Percentiles rank a stretch among this genome's conserved stretches.
These are phyloP conservation scores for Dermochelys coriacea DNA, from an alignment of 2,797 vertebrate species.

Conservation along the genomic window DNA sequence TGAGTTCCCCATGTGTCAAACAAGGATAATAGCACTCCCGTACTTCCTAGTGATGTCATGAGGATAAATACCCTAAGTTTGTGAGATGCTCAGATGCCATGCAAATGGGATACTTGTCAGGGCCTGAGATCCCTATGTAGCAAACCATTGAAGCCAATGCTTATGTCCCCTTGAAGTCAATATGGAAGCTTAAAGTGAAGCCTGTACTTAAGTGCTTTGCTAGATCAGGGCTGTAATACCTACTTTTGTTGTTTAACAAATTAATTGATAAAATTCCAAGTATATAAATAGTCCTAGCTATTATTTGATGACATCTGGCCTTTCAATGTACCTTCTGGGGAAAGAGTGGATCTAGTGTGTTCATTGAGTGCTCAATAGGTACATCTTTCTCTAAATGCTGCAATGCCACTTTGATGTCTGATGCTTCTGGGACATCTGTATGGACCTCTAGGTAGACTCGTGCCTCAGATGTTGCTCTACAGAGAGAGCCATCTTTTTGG, in stretches of 20 bases:
- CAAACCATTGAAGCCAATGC: background rate
- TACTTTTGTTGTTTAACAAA: background rate
- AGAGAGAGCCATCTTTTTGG: constrained; percentile 20
- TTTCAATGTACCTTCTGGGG: background rate
- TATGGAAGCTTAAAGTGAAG: background rate
- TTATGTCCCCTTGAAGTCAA: background rate
- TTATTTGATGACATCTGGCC: background rate
- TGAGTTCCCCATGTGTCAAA: too few species aligned
- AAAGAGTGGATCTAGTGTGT: background rate
- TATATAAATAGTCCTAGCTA: background rate
- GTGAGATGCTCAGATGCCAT: background rate
- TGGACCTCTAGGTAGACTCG: background rate
- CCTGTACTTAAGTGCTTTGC: background rate
- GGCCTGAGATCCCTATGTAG: background rate
- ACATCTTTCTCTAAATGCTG: background rate
- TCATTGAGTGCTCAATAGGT: background rate
- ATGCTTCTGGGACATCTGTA: background rate
- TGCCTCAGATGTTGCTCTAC: background rate
- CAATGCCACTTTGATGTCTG: background rate
- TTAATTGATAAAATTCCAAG: background rate
- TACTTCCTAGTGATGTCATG: too few species aligned
- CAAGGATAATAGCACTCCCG: too few species aligned
- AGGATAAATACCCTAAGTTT: background rate
- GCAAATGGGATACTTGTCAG: too few species aligned
- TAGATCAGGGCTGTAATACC: background rate